A percentile compares a stretch with the other conserved stretches of the same genome.
Conservation (phyloP, 1,140 invertebrate species). For the Apis florea region DNA sequence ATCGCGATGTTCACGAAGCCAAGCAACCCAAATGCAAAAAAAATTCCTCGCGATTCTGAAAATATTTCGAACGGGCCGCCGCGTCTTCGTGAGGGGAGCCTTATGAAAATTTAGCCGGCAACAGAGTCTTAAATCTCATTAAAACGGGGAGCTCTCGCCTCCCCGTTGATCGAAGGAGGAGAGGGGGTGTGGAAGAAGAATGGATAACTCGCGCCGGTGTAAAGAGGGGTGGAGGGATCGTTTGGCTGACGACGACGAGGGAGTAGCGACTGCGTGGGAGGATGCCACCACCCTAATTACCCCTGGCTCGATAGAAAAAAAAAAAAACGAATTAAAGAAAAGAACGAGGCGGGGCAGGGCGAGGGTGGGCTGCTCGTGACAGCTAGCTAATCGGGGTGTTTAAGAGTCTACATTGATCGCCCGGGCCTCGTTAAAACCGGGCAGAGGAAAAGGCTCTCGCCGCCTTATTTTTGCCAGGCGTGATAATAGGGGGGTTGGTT, state of each 20-base stretch:
- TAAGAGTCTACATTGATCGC: conserved; percentile 81
- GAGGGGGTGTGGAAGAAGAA: background rate
- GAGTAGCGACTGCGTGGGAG: conserved; percentile 74
- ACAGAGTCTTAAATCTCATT: conserved; percentile 76
- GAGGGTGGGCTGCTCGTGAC: conserved; percentile 79
- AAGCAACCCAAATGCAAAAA: too few relatives aligned
- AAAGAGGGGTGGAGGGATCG: conserved; percentile 12
- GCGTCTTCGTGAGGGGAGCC: background rate
- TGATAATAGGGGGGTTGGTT: conserved; percentile 57
- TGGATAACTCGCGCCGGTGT: background rate
- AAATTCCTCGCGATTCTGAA: too few relatives aligned
- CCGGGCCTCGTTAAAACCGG: conserved; percentile 79
- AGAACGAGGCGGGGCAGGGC: conserved; percentile 76
- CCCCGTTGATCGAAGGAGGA: conserved; percentile 22
- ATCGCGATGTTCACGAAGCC: too few relatives aligned
- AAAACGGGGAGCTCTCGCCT: conserved; percentile 65
- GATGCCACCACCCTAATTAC: conserved; percentile 80
- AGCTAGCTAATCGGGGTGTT: conserved; percentile 81
- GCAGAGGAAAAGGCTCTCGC: conserved; percentile 64
- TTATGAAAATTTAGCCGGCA: conserved; percentile 76
- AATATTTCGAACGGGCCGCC: too few relatives aligned
- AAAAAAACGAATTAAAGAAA: conserved; percentile 80
- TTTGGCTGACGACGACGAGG: conserved; percentile 31
- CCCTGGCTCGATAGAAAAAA: conserved; percentile 77
- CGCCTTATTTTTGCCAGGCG: conserved; percentile 64